Base-by-base conservation (phyloP, 2,113 vertebrate species). In the Serinus canaria region DNA sequence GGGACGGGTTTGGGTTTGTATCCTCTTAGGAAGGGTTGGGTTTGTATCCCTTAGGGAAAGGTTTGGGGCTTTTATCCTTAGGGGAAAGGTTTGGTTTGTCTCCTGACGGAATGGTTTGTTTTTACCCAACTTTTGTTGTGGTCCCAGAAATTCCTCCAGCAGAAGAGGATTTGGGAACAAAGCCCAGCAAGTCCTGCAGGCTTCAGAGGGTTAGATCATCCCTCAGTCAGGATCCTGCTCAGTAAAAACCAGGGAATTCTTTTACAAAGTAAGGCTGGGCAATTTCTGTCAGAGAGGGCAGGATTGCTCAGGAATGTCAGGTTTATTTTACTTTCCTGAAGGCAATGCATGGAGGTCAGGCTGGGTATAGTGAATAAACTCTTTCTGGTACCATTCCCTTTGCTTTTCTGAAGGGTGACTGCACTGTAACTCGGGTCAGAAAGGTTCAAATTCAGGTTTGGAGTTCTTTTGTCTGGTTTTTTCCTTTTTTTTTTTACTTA, bases 111-210 rank as follows among this genome's bases (percentile, higher is more conserved):
- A n/a, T n/a, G n/a, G n/a, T 46, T 47, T 47, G 46, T 47, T 62
- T 44, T 28, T 6, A 5, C 11, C 27, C 5, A 33, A 2, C 2
- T 16, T 8, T 1, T 56, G 14, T 35, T 3, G 2, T 60, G 66
- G 15, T 44, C 37, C 4, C 10, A 74, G 50, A 37, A 4, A 10
- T 56, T 33, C 41, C 69, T 66, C 5, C 5, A 19, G 16, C 39
- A 90, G 79, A 12, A 70, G 7, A 73, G 12, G 44, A 25, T 33
- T 33, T 35, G 39, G 62, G 60, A 43, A 49, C 20, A 30, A 47
- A 78, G 23, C 7, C 23, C 35, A 56, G 66, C 11, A 70, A 15
- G 3, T 30, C 52, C 78, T 84, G 64, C 20, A 46, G 2, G 41
- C 41, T 43, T 43, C 1, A 28, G 4, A 30, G 30, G 23, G 27